phyloP scores from a whole-genome alignment of 1,140 invertebrate species.

The Cotesia typhae region DNA sequence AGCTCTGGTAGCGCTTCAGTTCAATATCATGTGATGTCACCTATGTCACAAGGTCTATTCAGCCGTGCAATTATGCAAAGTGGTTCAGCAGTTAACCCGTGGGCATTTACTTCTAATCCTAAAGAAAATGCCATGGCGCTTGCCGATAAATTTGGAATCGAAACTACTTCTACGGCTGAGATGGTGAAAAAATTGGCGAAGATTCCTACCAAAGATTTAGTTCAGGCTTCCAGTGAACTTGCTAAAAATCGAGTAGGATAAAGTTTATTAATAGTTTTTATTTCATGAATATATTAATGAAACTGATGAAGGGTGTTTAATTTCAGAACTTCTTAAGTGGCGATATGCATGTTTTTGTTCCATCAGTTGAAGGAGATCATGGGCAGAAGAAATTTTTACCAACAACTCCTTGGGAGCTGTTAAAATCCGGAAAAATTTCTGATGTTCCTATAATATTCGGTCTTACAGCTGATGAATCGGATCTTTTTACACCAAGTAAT shows the following conservation, averaged over 20 bases:
- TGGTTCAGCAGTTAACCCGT: slow-evolving; percentile 78
- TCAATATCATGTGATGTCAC: slow-evolving; percentile 65
- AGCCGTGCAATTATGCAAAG: slow-evolving; percentile 77
- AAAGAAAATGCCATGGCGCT: slow-evolving; percentile 73
- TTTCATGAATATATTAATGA: neutral
- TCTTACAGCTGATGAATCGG: slow-evolving; percentile 69
- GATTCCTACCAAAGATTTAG: slow-evolving; percentile 69
- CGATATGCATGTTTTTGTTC: slow-evolving; percentile 67
- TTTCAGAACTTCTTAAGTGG: slow-evolving; percentile 52
- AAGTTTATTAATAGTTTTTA: slow-evolving; percentile 11
- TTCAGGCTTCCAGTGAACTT: slow-evolving; percentile 61
- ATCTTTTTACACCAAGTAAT: slow-evolving; percentile 49
- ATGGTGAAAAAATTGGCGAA: slow-evolving; percentile 71
- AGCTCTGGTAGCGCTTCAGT: slow-evolving; percentile 71
- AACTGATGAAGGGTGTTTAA: slow-evolving; percentile 15
- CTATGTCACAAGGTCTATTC: slow-evolving; percentile 75
- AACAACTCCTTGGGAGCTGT: slow-evolving; percentile 65
- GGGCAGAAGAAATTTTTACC: slow-evolving; percentile 72
- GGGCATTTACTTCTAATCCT: slow-evolving; percentile 72
- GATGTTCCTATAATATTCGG: slow-evolving; percentile 74
- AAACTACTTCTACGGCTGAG: slow-evolving; percentile 64
- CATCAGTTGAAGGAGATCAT: slow-evolving; percentile 70
- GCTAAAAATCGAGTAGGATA: slow-evolving; percentile 46
- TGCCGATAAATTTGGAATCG: slow-evolving; percentile 68
- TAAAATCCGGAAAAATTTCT: slow-evolving; percentile 64